Conservation (phyloP, 2,113 vertebrate species). For the Scatophagus argus region DNA sequence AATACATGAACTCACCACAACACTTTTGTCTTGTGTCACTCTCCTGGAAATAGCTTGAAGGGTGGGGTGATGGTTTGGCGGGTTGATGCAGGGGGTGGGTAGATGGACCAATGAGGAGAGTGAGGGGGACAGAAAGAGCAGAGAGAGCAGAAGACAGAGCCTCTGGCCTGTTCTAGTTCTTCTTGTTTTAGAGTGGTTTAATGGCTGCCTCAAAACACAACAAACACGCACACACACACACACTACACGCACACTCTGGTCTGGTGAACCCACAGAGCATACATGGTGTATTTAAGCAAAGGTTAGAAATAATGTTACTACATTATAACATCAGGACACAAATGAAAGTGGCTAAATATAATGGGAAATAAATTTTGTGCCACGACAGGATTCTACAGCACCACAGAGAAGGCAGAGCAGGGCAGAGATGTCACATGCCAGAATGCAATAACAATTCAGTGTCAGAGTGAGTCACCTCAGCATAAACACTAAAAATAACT, state of each 20-base stretch:
- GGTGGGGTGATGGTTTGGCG: background rate
- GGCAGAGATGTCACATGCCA: background rate
- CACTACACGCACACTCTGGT: conserved; percentile 9
- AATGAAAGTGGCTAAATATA: background rate
- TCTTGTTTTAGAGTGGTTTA: conserved; percentile 67
- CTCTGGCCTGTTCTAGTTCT: conserved; percentile 66
- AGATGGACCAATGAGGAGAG: conserved; percentile 36
- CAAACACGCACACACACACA: conserved; percentile 7
- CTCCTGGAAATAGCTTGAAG: conserved; percentile 71
- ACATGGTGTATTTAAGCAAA: conserved; percentile 33
- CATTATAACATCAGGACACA: conserved; percentile 33
- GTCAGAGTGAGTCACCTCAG: background rate
- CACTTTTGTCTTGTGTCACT: conserved; percentile 73
- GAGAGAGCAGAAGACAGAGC: conserved; percentile 32
- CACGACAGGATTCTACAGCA: background rate
- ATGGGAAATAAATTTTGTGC: background rate
- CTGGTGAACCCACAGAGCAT: conserved; percentile 20
- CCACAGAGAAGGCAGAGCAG: background rate
- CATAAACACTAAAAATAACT: background rate
- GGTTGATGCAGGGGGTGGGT: conserved; percentile 23
- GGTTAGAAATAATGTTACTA: conserved; percentile 21
- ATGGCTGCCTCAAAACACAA: conserved; percentile 54
- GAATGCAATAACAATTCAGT: background rate
- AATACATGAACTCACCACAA: conserved; percentile 63
- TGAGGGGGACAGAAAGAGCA: conserved; percentile 28